Evolutionary conservation across 1,140 invertebrate species (phyloP), one percentile per base, ranked within the genome.

Genomic region (Heliothis virescens): DNA sequence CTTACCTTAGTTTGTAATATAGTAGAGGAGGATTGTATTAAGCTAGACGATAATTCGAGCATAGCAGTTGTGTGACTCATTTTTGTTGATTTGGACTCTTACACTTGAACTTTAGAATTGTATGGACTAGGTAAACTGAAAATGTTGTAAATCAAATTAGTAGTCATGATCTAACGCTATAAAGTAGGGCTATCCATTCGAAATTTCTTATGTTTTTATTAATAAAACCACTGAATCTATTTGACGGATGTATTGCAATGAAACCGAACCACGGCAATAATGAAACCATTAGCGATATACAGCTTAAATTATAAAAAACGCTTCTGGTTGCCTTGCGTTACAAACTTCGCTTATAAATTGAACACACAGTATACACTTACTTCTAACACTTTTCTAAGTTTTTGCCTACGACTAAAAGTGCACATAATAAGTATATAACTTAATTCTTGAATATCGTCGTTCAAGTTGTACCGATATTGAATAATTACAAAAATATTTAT

Each of bases 1-100:
- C 79, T 83, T 18, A 83, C 82, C 65, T 62, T 75, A 12, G 57
- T 48, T 76, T 77, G 53, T 50, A 81, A 16, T 12, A 71, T 67
- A 21, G 71, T 57, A 50, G 79, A 81, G 26, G 79, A 79, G 34
- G 69, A 50, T 16, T 18, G 62, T 18, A 55, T 16, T 16, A 55
- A 55, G 15, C n/a, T 9, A n/a, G 53, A 16, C 2, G 4, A 55
- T n/a, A 79, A 50, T 11, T 81, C 82, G n/a, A 69, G 18, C 18
- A 48, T 50, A 50, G 65, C 34, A 21, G n/a, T 21, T 50, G 16
- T 21, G 50, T 34, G 16, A 9, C n/a, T 18, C 41, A 69, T 52
- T 21, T 21, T 67, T 3, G n/a, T 5, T 1, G 65, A 69, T 69
- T 69, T n/a, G 50, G 41, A 67, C 50, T 60, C 10, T 12, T 21